Evolutionary conservation across 1,140 invertebrate species (phyloP), one percentile per base, ranked within the genome.

Genomic region (Drosophila kohkoa): DNA sequence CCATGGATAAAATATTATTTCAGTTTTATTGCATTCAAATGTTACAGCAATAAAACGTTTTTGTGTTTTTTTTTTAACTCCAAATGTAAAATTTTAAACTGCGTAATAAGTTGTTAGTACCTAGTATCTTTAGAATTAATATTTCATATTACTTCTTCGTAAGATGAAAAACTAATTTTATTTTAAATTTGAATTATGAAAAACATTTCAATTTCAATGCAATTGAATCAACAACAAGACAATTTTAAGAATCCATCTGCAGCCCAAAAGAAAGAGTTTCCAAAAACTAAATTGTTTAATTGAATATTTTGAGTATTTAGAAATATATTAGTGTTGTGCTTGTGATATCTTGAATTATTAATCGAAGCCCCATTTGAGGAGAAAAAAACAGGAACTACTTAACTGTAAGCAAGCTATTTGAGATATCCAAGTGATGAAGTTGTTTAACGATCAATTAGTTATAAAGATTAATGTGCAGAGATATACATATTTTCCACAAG

Each of bases 401-500:
- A 52, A n/a, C 51, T 32, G n/a, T 32, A 11, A 32, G 28, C 28
- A 52, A 13, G 28, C 11, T 52, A 32, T 52, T 32, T 13, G 51
- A 52, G 30, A 32, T 54, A 54, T 54, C 28, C 51, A 35, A 54
- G 30, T 54, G 51, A 54, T 54, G 30, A 35, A 32, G 51, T 52
- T 52, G 51, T 52, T 52, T 52, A 52, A 32, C 28, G 51, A 52
- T 52, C 51, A 52, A 52, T 52, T 52, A 52, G 51, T 52, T 52
- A 52, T 32, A 52, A 52, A 30, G 51, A 54, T 54, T 32, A 54
- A 54, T 32, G 51, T 54, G 28, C n/a, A 35, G 30, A 32, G 51
- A 54, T 54, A 35, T 15, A 54, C 28, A 35, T 15, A 54, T 20
- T 28, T 52, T n/a, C 6, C n/a, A 25, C 28, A 32, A 32, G 51